Conservation (phyloP, 2,888 invertebrate genomes). For the Heliconius erato region DNA sequence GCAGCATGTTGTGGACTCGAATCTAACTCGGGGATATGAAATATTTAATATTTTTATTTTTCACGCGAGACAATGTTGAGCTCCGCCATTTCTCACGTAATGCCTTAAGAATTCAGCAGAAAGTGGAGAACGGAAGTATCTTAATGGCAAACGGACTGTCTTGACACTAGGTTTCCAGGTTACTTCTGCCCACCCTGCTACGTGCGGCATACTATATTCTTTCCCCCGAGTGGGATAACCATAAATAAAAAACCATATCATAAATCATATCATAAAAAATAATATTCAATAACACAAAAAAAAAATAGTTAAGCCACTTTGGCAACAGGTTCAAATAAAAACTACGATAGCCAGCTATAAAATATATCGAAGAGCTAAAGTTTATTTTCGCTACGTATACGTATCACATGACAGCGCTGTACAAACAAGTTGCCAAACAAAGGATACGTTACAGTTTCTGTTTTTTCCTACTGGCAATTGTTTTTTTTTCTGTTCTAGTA, state of each 20-base stretch:
- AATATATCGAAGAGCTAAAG: conserved; percentile 8
- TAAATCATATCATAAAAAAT: not conserved
- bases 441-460: conserved; percentile 22
- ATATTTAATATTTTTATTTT: no score
- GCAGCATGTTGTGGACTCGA: no score
- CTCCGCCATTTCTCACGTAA: not conserved
- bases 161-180: not conserved
- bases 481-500: not conserved
- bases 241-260: no score
- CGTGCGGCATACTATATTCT: not conserved
- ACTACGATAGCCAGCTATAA: not conserved
- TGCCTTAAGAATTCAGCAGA: not conserved
- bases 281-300: not conserved
- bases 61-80: no score
- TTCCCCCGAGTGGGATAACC: no score
- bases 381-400: conserved; percentile 21
- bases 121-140: not conserved
- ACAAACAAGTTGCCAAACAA: conserved; percentile 21
- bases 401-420: conserved; percentile 16
- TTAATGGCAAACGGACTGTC: not conserved
- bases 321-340: not conserved
- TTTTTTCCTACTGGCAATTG: not conserved
- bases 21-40: no score
- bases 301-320: not conserved
- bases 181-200: not conserved